Base-by-base conservation (phyloP, 2,113 vertebrate species). In the Pandion haliaetus region DNA sequence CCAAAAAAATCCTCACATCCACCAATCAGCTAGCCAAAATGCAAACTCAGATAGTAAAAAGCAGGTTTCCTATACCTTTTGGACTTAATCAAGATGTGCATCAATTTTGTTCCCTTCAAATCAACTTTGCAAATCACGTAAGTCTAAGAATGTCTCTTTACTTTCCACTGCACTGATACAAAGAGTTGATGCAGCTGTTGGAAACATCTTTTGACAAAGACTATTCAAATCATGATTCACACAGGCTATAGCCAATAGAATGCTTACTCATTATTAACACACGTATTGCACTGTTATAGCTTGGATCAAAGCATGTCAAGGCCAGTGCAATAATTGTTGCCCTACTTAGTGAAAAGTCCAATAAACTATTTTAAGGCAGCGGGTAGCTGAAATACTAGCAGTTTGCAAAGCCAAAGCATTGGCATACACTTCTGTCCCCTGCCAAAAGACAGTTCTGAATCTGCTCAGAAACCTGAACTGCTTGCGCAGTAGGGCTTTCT, bases 211-310 rank as follows among this genome's bases (percentile, higher is more conserved):
- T 54, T 80, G 31, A 26, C 34, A 90, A 80, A 57, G n/a, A 69
- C 32, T 72, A 59, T 82, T 90, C 15, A 73, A 52, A 76, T 54
- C 20, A 59, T n/a, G 31, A 63, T 77, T 69, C 44, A 62, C 36
- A 61, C 8, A 82, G 73, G 20, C 34, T 79, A 44, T 7, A 76
- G 44, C 12, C 29, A 92, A 67, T 8, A 31, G 6, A 73, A 55
- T 21, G 81, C 21, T 81, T 49, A 40, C 12, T 70, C 36, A n/a
- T 58, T 74, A 91, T 36, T 72, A 89, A 62, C 11, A 73, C 14
- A 32, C 0, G 0, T 16, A 49, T 13, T 49, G 31, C 3, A 3
- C 8, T 77, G 17, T n/a, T 85, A 72, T 5, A 63, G 8, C 10
- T 88, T 21, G 8, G 28, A 77, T 83, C 50, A 82, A 91, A 87